phyloP scores from a whole-genome alignment of 2,113 vertebrate species.

The Vimba vimba region DNA sequence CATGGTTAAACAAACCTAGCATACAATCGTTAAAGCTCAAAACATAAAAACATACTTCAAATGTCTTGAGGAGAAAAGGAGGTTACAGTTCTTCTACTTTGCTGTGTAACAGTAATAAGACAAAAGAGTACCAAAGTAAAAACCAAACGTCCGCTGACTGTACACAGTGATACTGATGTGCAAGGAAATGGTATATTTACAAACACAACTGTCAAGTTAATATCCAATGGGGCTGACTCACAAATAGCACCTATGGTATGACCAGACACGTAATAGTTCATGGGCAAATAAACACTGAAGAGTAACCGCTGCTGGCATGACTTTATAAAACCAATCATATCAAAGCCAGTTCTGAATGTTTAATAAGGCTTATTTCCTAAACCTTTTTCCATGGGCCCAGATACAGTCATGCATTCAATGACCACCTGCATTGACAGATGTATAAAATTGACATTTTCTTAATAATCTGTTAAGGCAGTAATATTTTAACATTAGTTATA shows the following conservation, averaged over 20 bases:
- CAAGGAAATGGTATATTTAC: slow-evolving; percentile 37
- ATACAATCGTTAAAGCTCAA: background rate
- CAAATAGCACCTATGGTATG: slow-evolving; percentile 51
- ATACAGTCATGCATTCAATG: slow-evolving; percentile 22
- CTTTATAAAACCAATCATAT: slow-evolving; percentile 35
- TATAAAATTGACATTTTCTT: slow-evolving; percentile 29
- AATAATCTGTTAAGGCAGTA: slow-evolving; percentile 50
- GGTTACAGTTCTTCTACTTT: slow-evolving; percentile 4
- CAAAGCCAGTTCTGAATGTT: slow-evolving; percentile 9
- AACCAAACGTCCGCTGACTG: slow-evolving; percentile 17
- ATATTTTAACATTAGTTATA: slow-evolving; percentile 45
- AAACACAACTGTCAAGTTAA: slow-evolving; percentile 33
- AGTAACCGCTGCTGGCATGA: slow-evolving; percentile 25
- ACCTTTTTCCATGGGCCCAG: slow-evolving; percentile 7
- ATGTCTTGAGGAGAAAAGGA: background rate
- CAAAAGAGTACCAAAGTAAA: slow-evolving; percentile 5
- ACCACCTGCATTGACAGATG: slow-evolving; percentile 34
- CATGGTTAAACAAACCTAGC: slow-evolving; percentile 29
- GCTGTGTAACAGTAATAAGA: background rate
- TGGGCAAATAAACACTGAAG: slow-evolving; percentile 23
- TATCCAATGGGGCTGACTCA: slow-evolving; percentile 12
- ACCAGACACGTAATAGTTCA: slow-evolving; percentile 21
- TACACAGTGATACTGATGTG: slow-evolving; percentile 17
- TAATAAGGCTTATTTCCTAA: slow-evolving; percentile 5
- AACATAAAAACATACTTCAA: background rate